phyloP scores from a whole-genome alignment of 1,140 invertebrate genomes.

The Pseudobourletiella spinata region DNA sequence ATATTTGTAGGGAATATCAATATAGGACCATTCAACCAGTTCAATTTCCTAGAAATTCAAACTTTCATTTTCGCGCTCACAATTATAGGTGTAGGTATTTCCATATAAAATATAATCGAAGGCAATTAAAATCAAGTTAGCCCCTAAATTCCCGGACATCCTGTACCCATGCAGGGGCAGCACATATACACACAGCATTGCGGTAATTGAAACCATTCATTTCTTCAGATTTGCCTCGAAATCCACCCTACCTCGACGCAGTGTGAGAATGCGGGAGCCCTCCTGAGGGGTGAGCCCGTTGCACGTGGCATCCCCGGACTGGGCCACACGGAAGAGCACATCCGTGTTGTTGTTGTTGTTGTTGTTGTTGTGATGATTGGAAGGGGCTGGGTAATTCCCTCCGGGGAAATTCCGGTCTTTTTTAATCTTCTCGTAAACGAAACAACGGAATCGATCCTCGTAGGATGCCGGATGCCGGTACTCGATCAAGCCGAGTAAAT shows the following conservation, averaged over 20 bases:
- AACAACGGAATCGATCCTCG: conserved; percentile 41
- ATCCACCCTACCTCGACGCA: conserved; percentile 18
- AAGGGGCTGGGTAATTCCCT: background rate
- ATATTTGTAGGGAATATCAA: background rate
- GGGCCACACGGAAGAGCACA: conserved; percentile 55
- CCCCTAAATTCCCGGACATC: no score
- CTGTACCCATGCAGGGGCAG: no score
- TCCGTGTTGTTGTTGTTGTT: conserved; percentile 7
- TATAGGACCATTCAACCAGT: no score
- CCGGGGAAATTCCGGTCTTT: conserved; percentile 11
- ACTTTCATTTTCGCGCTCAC: no score
- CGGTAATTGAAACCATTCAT: no score
- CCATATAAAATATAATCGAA: no score
- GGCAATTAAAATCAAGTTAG: no score
- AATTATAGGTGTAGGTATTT: no score
- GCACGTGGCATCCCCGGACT: conserved; percentile 72
- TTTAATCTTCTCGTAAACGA: conserved; percentile 39
- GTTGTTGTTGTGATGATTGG: background rate
- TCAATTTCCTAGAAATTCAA: no score
- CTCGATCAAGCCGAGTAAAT: conserved; percentile 43
- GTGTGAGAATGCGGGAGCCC: conserved; percentile 46
- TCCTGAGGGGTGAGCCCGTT: conserved; percentile 52
- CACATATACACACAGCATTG: no score
- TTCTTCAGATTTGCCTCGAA: no score
- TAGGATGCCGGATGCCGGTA: conserved; percentile 41